Evolutionary conservation across 2,888 invertebrate genomes (phyloP), one percentile per base, ranked within the genome.

Genomic region (Andrena dorsata): DNA sequence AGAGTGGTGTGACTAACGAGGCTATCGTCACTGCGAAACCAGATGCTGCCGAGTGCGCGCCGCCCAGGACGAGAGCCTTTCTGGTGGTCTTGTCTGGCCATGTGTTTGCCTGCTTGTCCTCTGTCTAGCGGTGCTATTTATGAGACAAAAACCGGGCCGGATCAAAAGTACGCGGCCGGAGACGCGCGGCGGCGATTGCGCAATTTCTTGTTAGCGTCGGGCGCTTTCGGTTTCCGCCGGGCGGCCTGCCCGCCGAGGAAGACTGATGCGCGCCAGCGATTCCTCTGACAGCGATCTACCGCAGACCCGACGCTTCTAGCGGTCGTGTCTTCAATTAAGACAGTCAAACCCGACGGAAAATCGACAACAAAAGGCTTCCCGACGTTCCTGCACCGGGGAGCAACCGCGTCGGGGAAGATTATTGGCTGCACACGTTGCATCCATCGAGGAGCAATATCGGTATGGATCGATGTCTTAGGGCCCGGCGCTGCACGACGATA

Each of bases 1-100:
- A 84, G 85, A 85, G 87, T 80, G 83, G 82, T 77, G 87, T 85
- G 90, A 89, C 91, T 91, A 92, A 92, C 91, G 90, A 91, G 92
- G 88, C 91, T 92, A 91, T 91, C 92, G 89, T 88, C 89, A 84
- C 87, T 87, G 88, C 86, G 72, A 88, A 90, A 85, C 90, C 88
- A 91, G 90, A 89, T 84, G 88, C 82, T 87, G 61, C 80, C 73
- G 72, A 80, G 85, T 84, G 84, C 72, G 73, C 76, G 77, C 87
- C 87, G 87, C 84, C 87, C 79, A 85, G 86, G 77, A 84, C 75
- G 85, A 81, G 88, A 26, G 88, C 83, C 88, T 84, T 85, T 84
- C 88, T 75, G 88, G 86, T 83, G 88, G 82, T 83, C 88, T 78
- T 71, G 82, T 78, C 82, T 70, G 82, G 86, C 88, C 89, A 86